These are phyloP conservation scores for Rotaria macrura DNA, from an alignment of 2,888 invertebrate genomes.

Conservation along the genomic window DNA sequence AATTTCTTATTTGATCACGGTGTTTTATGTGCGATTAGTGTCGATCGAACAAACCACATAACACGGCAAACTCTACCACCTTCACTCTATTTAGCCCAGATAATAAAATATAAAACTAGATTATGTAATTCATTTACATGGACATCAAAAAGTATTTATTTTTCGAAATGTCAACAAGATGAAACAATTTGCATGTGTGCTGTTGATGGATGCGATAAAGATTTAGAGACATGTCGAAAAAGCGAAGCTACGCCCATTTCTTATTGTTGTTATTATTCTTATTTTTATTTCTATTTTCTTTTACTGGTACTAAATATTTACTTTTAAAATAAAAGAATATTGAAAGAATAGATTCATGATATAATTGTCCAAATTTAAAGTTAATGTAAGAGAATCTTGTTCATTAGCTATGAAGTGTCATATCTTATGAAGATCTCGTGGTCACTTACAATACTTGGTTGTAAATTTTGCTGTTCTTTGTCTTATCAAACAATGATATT, in stretches of 20 bases:
- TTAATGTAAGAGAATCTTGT: not conserved
- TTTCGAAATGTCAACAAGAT: not conserved
- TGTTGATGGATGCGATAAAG: not conserved
- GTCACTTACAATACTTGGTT: too few relatives aligned
- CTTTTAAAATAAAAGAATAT: not conserved
- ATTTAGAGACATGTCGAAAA: conserved; percentile 8
- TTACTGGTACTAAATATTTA: not conserved
- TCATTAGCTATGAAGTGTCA: too few relatives aligned
- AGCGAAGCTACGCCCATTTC: not conserved
- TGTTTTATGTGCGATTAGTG: not conserved
- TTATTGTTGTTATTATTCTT: not conserved
- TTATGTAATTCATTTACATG: not conserved
- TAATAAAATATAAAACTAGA: not conserved
- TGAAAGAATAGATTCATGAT: not conserved
- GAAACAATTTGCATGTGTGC: conserved; percentile 15
- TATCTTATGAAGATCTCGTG: too few relatives aligned
- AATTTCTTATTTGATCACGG: not conserved
- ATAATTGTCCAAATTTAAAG: not conserved
- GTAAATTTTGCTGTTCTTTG: too few relatives aligned
- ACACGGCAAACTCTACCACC: conserved; percentile 15
- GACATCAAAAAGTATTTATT: not conserved
- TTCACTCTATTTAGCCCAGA: not conserved
- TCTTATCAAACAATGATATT: too few relatives aligned
- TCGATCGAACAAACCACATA: not conserved
- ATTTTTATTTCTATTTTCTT: not conserved